phyloP scores from a whole-genome alignment of 2,113 vertebrate species.

The Malurus elegans region DNA sequence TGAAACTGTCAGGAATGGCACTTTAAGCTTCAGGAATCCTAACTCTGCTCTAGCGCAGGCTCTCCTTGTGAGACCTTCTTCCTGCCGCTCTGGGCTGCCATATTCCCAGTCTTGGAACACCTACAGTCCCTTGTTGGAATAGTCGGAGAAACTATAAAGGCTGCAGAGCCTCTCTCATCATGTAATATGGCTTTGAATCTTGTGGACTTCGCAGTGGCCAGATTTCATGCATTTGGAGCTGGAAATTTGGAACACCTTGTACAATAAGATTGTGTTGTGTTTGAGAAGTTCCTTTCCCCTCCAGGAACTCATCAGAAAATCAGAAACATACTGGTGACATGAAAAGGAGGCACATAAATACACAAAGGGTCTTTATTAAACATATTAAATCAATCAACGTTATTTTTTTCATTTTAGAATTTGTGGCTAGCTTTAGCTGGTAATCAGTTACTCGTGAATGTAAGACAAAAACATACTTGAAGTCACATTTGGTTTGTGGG shows the following conservation, averaged over 20 bases:
- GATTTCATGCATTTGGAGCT: not conserved
- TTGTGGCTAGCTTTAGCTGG: not conserved
- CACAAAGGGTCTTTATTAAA: not conserved
- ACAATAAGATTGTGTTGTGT: not conserved
- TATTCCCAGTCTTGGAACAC: not conserved
- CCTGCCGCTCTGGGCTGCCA: not conserved
- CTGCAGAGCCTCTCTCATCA: rapidly evolving
- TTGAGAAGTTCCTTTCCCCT: not conserved
- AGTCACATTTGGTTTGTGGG: not conserved
- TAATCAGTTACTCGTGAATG: not conserved
- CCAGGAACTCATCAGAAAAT: not conserved
- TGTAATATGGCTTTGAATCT: not conserved
- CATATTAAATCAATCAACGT: rapidly evolving
- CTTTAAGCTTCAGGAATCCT: not conserved
- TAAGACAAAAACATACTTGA: not conserved
- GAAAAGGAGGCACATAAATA: not conserved
- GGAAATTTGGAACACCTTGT: not conserved
- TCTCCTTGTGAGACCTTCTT: not conserved
- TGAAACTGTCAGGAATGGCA: not conserved
- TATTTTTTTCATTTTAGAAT: not conserved
- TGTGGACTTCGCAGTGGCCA: not conserved
- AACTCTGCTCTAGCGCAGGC: not conserved
- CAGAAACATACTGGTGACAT: not conserved
- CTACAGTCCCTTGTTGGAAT: not conserved
- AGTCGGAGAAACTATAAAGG: not conserved